These are phyloP conservation scores for Agapostemon virescens DNA, from an alignment of 2,888 invertebrate species.

Conservation along the genomic window DNA sequence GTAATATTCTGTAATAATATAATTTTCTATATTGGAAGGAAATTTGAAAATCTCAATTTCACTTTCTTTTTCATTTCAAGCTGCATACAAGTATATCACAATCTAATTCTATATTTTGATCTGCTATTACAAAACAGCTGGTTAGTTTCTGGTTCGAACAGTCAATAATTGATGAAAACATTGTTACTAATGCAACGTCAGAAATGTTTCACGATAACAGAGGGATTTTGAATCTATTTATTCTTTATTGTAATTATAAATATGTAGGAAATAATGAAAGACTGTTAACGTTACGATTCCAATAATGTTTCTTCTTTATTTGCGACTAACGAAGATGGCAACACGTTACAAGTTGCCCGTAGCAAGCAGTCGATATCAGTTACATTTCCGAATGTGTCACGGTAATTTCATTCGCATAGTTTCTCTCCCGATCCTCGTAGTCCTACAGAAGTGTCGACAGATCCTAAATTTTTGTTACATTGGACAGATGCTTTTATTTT, in stretches of 20 bases:
- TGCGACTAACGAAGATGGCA: neutral
- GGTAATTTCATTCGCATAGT: neutral
- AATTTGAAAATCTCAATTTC: neutral
- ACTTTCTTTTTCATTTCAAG: neutral
- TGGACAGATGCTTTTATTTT: slow-evolving; percentile 22
- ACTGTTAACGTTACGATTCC: neutral
- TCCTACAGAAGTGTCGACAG: neutral
- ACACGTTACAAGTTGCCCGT: neutral
- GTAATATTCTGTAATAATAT: neutral
- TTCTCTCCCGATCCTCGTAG: slow-evolving; percentile 20
- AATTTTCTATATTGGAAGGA: slow-evolving; percentile 12
- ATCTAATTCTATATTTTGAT: neutral
- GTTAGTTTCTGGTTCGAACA: slow-evolving; percentile 8
- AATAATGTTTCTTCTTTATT: neutral
- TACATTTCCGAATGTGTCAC: neutral
- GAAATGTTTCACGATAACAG: neutral
- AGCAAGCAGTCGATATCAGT: slow-evolving; percentile 3
- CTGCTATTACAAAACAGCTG: neutral
- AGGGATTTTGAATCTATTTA: neutral
- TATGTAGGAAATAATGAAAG: neutral
- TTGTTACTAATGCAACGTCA: slow-evolving; percentile 1
- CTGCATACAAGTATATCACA: neutral
- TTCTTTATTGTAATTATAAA: neutral
- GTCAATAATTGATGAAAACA: slow-evolving; percentile 6
- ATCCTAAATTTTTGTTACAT: slow-evolving; percentile 2